These are phyloP conservation scores for Halesus radiatus DNA, from an alignment of 1,140 invertebrate species.

Conservation along the genomic window DNA sequence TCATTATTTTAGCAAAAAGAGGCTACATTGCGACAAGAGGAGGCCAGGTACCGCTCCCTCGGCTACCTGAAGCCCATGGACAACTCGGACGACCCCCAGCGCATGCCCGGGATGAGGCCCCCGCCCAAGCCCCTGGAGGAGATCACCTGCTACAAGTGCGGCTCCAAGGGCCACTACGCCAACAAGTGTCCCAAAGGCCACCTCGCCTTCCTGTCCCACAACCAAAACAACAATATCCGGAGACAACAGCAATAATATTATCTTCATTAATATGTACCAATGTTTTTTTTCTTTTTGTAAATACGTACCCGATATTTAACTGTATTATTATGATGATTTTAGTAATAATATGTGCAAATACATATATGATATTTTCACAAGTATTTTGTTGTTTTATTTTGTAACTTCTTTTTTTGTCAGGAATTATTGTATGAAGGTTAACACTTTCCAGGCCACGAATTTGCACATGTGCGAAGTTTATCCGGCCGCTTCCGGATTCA, in stretches of 20 bases:
- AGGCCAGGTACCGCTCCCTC: constrained; percentile 66
- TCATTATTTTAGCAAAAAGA: constrained; percentile 63
- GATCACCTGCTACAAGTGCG: constrained; percentile 97
- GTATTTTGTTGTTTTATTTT: no score
- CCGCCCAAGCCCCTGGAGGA: constrained; percentile 88
- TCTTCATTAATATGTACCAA: not conserved
- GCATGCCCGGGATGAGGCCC: constrained; percentile 58
- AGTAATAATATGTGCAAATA: no score
- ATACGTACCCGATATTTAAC: not conserved
- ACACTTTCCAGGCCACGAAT: no score
- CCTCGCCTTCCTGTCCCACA: constrained; percentile 91
- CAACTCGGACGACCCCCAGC: constrained; percentile 59
- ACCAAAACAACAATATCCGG: constrained; percentile 60
- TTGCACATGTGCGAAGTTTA: no score
- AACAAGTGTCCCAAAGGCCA: constrained; percentile 99
- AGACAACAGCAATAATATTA: constrained; percentile 12
- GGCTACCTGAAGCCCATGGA: constrained; percentile 65
- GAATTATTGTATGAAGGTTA: no score
- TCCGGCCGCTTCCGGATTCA: no score
- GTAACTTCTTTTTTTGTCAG: no score
- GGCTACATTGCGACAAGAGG: constrained; percentile 68
- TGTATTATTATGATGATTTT: no score
- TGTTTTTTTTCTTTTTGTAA: not conserved
- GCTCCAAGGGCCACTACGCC: constrained; percentile 98
- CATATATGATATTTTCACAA: no score